Evolutionary conservation across 2,113 vertebrate genomes (phyloP).

Genomic region (Mixornis gularis): DNA sequence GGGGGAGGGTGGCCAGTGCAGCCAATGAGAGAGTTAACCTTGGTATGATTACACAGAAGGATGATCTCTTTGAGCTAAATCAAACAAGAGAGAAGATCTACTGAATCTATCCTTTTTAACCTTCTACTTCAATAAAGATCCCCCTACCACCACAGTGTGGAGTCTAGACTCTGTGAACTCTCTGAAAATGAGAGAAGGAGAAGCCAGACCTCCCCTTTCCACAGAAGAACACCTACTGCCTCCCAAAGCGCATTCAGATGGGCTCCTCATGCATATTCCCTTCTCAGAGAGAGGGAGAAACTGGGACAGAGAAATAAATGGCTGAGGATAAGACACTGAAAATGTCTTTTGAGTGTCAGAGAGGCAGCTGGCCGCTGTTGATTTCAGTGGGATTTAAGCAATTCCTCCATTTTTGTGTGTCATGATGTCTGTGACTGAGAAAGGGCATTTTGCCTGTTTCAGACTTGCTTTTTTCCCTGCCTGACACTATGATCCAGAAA

Average conservation of each 20-base stretch:
- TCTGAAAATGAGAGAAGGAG: neutral
- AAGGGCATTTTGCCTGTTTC: neutral
- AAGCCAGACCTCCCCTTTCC: neutral
- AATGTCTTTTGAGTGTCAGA: neutral
- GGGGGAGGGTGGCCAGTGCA: neutral
- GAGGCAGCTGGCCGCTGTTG: neutral
- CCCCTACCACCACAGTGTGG: too few species aligned
- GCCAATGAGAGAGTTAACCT: neutral
- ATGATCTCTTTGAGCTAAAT: neutral
- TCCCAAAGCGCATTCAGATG: neutral
- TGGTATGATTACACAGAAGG: neutral
- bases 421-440: neutral
- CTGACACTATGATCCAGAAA: neutral
- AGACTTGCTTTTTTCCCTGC: neutral
- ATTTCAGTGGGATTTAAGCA: neutral
- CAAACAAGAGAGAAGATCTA: neutral
- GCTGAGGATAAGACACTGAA: neutral
- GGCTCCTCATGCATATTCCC: neutral
- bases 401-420: neutral
- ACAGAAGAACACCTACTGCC: rapidly evolving
- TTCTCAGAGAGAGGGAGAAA: neutral
- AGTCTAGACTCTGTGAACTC: neutral
- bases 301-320: neutral
- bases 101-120: neutral
- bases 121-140: neutral